Evolutionary conservation across 2,888 invertebrate species (phyloP).

Genomic region (Cosmorhoe ocellata): DNA sequence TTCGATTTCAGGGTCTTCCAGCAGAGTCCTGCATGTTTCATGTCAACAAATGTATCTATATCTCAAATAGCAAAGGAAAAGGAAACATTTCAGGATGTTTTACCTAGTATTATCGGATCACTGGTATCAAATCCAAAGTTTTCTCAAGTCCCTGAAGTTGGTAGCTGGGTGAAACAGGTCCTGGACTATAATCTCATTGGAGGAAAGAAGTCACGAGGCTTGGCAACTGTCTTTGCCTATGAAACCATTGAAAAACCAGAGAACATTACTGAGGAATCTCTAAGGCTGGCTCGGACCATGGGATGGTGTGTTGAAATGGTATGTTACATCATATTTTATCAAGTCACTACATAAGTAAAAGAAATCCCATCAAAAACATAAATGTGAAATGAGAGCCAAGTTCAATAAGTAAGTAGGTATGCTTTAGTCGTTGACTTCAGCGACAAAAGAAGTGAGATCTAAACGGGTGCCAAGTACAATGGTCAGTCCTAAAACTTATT

Average conservation of each 20-base stretch:
- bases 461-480: too few species aligned
- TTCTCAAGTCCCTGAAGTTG: slow-evolving; percentile 56
- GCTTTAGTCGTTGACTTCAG: too few species aligned
- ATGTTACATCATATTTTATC: slow-evolving; percentile 42
- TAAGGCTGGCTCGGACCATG: slow-evolving; percentile 88
- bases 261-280: slow-evolving; percentile 86
- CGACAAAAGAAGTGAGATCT: too few species aligned
- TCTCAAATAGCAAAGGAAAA: slow-evolving; percentile 56
- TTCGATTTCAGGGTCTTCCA: slow-evolving; percentile 6
- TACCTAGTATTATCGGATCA: slow-evolving; percentile 57
- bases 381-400: too few species aligned
- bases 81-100: slow-evolving; percentile 60
- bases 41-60: slow-evolving; percentile 56
- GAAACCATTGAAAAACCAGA: slow-evolving; percentile 85
- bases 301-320: slow-evolving; percentile 98
- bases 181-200: slow-evolving; percentile 93
- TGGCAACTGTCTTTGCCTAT: slow-evolving; percentile 87
- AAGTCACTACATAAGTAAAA: too few species aligned
- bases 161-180: slow-evolving; percentile 68
- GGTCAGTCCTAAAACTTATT: too few species aligned
- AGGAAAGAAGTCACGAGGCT: slow-evolving; percentile 91
- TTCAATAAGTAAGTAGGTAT: too few species aligned
- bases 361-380: too few species aligned
- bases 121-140: slow-evolving; percentile 51
- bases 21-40: slow-evolving; percentile 21